phyloP scores from a whole-genome alignment of 2,888 invertebrate genomes.

The Macaria liturata region DNA sequence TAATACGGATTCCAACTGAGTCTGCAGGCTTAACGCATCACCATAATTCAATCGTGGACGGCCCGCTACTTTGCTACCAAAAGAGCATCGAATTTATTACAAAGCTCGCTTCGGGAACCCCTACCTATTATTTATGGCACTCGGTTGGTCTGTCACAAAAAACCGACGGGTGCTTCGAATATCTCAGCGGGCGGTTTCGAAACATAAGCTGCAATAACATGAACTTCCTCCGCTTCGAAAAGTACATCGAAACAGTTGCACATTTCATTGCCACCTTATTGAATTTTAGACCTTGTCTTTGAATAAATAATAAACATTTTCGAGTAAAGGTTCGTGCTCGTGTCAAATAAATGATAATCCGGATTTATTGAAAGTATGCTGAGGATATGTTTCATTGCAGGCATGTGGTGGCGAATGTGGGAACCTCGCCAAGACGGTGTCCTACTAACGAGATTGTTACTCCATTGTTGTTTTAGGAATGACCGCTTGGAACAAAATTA shows the following conservation, averaged over 20 bases:
- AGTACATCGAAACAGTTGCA: conserved; percentile 56
- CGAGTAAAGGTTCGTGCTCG: conserved; percentile 40
- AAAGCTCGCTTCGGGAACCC: conserved; percentile 77
- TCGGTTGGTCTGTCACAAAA: conserved; percentile 82
- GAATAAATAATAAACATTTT: conserved; percentile 52
- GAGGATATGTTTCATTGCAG: conserved; percentile 68
- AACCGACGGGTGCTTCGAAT: conserved; percentile 80
- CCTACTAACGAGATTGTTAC: conserved; percentile 76
- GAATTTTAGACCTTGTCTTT: conserved; percentile 56
- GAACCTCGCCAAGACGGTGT: conserved; percentile 80
- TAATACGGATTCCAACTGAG: conserved; percentile 66
- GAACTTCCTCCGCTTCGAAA: conserved; percentile 71
- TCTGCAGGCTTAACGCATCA: conserved; percentile 79
- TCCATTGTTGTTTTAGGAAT: conserved; percentile 69
- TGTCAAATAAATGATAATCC: conserved; percentile 74
- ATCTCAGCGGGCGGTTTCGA: conserved; percentile 80
- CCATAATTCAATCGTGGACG: conserved; percentile 79
- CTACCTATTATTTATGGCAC: conserved; percentile 83
- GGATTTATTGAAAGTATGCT: conserved; percentile 77
- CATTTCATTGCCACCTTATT: conserved; percentile 48
- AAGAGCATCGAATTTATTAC: conserved; percentile 82
- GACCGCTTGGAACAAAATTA: conserved; percentile 42
- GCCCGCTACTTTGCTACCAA: conserved; percentile 75
- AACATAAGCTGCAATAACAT: conserved; percentile 82
- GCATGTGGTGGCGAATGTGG: conserved; percentile 80